A percentile compares a stretch with the other conserved stretches of the same genome.
These are phyloP conservation scores for Acheta domesticus DNA, from an alignment of 2,888 invertebrate genomes.

Conservation along the genomic window DNA sequence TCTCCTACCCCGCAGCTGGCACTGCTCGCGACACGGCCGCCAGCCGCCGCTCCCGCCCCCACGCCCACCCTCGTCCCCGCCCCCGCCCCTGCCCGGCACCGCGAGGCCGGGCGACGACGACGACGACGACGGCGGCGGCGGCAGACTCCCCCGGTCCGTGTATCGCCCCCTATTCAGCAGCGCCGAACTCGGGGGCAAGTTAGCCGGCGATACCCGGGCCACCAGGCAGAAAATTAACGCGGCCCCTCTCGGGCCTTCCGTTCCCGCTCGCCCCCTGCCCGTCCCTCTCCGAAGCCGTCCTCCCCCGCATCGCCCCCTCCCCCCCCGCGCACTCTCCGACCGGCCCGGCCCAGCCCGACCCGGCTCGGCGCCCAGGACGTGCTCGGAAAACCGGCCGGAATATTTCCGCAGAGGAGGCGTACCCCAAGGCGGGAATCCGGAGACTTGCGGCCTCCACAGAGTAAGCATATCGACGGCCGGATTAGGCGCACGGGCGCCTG, in stretches of 20 bases:
- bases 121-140: too few species aligned
- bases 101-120: too few species aligned
- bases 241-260: not conserved
- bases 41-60: not conserved
- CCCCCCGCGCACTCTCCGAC: not conserved
- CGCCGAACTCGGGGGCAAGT: constrained; percentile 11
- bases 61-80: not conserved
- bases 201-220: constrained; percentile 1
- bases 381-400: not conserved
- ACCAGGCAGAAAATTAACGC: constrained; percentile 5
- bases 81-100: not conserved
- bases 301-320: not conserved
- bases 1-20: not conserved
- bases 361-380: not conserved
- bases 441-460: constrained; percentile 18
- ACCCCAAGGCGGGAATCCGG: constrained; percentile 3
- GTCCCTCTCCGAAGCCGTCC: not conserved
- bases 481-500: not conserved
- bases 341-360: not conserved
- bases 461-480: constrained; percentile 18
- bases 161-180: not conserved
- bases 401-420: not conserved
- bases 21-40: not conserved
- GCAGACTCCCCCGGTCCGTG: not conserved
- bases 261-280: not conserved